Percentiles rank a stretch among this genome's conserved stretches.
Conservation (phyloP, 2,113 vertebrate genomes). For the Oriolus oriolus region DNA sequence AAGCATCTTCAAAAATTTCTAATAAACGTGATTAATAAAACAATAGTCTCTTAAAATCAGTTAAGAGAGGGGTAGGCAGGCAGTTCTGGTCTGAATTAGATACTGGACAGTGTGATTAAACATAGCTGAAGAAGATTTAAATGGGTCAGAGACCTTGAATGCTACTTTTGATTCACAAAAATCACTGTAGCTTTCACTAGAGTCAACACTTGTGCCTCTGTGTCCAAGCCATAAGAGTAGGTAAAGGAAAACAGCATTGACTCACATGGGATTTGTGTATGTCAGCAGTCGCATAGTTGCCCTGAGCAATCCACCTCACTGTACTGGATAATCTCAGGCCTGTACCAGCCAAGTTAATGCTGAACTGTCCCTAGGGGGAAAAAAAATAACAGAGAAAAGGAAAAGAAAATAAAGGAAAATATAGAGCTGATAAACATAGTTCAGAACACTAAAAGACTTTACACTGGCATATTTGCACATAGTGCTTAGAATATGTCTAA, state of each 20-base stretch:
- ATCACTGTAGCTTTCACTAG: neutral
- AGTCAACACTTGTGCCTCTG: neutral
- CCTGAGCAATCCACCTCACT: constrained; percentile 89
- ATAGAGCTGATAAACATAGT: neutral
- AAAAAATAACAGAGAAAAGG: neutral
- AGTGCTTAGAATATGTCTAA: neutral
- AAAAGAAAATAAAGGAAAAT: neutral
- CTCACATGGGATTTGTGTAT: constrained; percentile 90
- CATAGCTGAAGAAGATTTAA: neutral
- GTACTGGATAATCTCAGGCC: constrained; percentile 83
- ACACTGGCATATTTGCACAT: neutral
- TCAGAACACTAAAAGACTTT: neutral
- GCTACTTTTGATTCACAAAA: neutral
- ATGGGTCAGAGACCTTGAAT: neutral
- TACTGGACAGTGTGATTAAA: neutral
- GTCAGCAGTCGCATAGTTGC: constrained; percentile 85
- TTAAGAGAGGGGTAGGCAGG: neutral
- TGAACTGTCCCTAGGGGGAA: constrained; percentile 85
- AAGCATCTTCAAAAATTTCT: neutral
- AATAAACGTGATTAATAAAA: neutral
- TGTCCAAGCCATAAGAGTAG: neutral
- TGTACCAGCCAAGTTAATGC: constrained; percentile 90
- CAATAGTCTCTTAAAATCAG: neutral
- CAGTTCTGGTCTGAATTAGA: neutral
- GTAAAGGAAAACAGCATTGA: neutral